phyloP scores from a whole-genome alignment of 2,797 vertebrate genomes.

The Okamejei kenojei region DNA sequence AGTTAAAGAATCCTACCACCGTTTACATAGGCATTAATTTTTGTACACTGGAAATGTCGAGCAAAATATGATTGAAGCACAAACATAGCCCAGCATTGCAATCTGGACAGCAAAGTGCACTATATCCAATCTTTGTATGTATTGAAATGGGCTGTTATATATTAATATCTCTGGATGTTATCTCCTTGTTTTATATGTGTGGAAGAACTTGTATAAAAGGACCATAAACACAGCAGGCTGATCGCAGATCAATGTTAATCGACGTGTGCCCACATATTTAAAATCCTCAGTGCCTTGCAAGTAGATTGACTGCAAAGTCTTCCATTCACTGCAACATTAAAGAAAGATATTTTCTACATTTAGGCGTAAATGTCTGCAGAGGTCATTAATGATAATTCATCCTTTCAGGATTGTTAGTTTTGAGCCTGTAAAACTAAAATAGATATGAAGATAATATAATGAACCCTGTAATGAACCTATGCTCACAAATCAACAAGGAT shows the following conservation, averaged over 20 bases:
- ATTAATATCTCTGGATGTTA: not conserved
- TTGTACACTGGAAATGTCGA: slow-evolving; percentile 45
- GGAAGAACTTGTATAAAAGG: not conserved
- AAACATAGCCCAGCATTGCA: not conserved
- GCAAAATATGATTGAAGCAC: slow-evolving; percentile 41
- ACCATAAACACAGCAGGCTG: slow-evolving; percentile 1
- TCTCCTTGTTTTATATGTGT: not conserved
- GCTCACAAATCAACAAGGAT: not conserved
- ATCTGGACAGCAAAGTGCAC: not conserved
- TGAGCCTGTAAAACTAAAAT: not conserved
- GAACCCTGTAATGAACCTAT: not conserved
- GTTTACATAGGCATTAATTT: slow-evolving; percentile 44
- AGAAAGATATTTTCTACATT: not conserved
- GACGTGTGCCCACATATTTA: not conserved
- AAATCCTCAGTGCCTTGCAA: slow-evolving; percentile 22
- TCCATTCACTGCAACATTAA: not conserved
- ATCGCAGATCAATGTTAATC: not conserved
- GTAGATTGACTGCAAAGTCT: not conserved
- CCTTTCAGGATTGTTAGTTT: not conserved
- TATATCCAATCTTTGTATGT: slow-evolving; percentile 1
- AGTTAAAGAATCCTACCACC: not conserved
- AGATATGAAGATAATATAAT: not conserved
- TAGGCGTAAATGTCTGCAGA: not conserved
- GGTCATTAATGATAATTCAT: not conserved
- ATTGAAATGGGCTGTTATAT: not conserved